Base-by-base conservation (phyloP, 2,113 vertebrate species). In the Euleptes europaea region DNA sequence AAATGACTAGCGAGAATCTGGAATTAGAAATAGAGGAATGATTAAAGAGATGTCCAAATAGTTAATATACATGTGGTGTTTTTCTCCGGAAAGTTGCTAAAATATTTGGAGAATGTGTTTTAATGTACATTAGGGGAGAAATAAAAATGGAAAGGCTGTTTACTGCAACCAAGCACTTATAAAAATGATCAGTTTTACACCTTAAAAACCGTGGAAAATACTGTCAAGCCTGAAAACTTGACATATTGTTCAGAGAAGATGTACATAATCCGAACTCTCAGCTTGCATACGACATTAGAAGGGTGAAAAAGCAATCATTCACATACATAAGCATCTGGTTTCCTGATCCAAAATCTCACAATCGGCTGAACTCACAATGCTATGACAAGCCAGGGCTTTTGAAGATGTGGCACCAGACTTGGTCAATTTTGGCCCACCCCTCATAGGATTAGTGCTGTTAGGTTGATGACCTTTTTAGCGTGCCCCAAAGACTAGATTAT, bases 1-100 rank as follows among this genome's bases (percentile, higher is more conserved):
- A 54, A 78, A 86, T 71, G 81, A 86, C 35, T 87, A 78, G 74
- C 86, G 78, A 88, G 44, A 17, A 47, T 17, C 1, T 78, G 40
- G n/a, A 88, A 88, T 10, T 80, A 80, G 23, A 89, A 82, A 83
- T 65, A 17, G 4, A 74, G 82, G 69, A 26, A 11, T 85, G 14
- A 75, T 84, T 88, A 88, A 91, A 81, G 60, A 74, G 0, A 76
- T 2, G 42, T 54, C 1, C 0, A 8, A 38, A 0, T 19, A 67
- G 80, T 49, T 73, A 82, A 35, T 17, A 47, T n/a, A 49, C 63
- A 3, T 28, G 38, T 77, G 11, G 5, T 66, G 2, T 42, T 87
- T 90, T 88, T 81, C 72, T 81, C 6, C 2, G 47, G 31, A 69
- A 84, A 72, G 5, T 0, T n/a, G 8, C 1, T 13, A 80, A 83